Evolutionary conservation across 2,797 vertebrate species (phyloP), one percentile per base, ranked within the genome.

Genomic region (Todus mexicanus): DNA sequence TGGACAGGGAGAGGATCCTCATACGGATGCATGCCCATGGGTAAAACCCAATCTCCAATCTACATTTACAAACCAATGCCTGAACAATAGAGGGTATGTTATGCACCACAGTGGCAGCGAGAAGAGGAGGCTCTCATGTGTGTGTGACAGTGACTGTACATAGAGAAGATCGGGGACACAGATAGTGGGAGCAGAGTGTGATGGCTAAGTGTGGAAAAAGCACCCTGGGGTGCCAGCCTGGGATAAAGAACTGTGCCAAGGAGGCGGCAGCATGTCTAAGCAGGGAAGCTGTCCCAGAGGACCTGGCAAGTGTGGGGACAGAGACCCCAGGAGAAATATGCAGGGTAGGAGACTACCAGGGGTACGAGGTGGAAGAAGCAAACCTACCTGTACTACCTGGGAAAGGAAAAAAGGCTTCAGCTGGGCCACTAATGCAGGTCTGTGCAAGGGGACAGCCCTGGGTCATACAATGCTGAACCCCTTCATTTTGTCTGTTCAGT

Each of bases 11-110:
- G 20, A 70, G 27, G 37, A 71, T 43, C 69, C 40, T 79, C 68
- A 53, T 0, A 2, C 11, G 45, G 42, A 54, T 60, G 19, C 2
- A 3, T 33, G 37, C 12, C 22, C 69, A 37, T 0, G 3, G 69
- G 33, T 1, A 15, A 89, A 68, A 63, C 25, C 31, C 63, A 53
- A 66, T 38, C 61, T 72, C 56, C 56, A 37, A 84, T 27, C 35
- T 50, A 12, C 50, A 71, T 40, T 75, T 31, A 78, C 18, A 75
- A 65, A 40, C 17, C 40, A 37, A 35, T n/a, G 27, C 15, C 53
- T 7, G 5, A 47, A 45, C 29, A 57, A 15, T 17, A 57, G 19
- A 69, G 31, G 11, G 12, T 74, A 59, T 19, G 31, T 9, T 33
- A 57, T 11, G n/a, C 35, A 72, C 27, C 45, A 61, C 29, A 76